Evolutionary conservation across 2,113 vertebrate species (phyloP).

Genomic region (Calidris pygmaea): DNA sequence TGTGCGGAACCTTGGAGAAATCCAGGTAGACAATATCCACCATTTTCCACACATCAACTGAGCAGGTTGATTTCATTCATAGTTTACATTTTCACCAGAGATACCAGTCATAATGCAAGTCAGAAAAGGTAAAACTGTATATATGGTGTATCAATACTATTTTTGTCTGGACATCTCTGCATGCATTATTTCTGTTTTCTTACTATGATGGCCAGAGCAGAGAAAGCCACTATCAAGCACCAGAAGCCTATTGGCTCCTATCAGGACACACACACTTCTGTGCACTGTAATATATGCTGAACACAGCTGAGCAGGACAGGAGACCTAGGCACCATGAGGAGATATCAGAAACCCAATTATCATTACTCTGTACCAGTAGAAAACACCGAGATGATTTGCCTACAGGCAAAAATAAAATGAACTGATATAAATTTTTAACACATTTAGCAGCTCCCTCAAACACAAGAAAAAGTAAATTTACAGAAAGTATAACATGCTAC

Average conservation of each 20-base stretch:
- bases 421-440: not conserved
- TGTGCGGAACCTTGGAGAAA: not conserved
- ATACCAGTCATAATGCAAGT: not conserved
- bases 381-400: not conserved
- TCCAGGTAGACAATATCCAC: not conserved
- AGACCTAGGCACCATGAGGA: not conserved
- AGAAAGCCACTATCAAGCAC: not conserved
- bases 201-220: not conserved
- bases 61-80: not conserved
- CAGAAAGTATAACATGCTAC: not conserved
- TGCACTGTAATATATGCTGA: not conserved
- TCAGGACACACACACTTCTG: not conserved
- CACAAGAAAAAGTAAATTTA: conserved; percentile 19
- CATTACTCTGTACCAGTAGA: not conserved
- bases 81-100: not conserved
- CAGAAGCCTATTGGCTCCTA: not conserved
- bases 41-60: not conserved
- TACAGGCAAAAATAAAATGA: not conserved
- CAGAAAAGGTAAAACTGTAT: not conserved
- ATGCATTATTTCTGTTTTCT: not conserved
- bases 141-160: rapidly evolving
- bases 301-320: not conserved
- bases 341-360: not conserved
- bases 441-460: not conserved
- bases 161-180: not conserved